Conservation (phyloP, 2,888 invertebrate species). For the Lycophotia porphyrea region DNA sequence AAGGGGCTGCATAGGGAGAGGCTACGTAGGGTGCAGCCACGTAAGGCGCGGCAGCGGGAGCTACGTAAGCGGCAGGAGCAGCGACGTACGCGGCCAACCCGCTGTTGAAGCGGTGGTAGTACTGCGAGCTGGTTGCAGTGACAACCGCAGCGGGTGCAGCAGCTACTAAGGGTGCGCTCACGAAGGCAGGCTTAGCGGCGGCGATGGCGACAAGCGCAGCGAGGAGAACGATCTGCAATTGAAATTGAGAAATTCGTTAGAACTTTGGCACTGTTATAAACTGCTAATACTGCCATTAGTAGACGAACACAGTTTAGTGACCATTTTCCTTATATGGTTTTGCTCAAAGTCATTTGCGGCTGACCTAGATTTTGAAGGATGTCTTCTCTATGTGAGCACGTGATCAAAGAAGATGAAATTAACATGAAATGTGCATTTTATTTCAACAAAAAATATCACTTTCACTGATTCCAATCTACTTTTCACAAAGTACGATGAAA, state of each 20-base stretch:
- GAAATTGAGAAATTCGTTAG: constrained; percentile 33
- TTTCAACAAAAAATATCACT: too few species aligned
- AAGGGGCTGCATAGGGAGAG: constrained; percentile 69
- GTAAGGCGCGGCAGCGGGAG: constrained; percentile 76
- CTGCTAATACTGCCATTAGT: too few species aligned
- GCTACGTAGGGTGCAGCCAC: constrained; percentile 68
- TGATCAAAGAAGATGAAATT: too few species aligned
- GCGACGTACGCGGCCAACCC: constrained; percentile 85
- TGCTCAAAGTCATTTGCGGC: neutral
- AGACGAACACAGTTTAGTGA: neutral
- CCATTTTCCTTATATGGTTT: constrained; percentile 7
- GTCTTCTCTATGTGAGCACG: neutral
- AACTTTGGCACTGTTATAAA: neutral
- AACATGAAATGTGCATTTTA: too few species aligned
- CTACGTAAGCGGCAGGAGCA: constrained; percentile 82
- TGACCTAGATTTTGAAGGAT: neutral
- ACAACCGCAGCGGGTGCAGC: constrained; percentile 88
- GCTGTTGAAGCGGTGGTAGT: constrained; percentile 92
- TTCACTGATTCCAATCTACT: constrained; percentile 2
- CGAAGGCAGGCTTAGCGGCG: constrained; percentile 80
- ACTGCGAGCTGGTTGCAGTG: constrained; percentile 92
- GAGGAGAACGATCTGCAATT: constrained; percentile 79
- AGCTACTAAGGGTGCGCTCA: constrained; percentile 80
- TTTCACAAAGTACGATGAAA: neutral
- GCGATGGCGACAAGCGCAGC: constrained; percentile 82